Percentiles rank a stretch among this genome's conserved stretches.
Conservation (phyloP, 2,113 vertebrate species). For the Charina bottae region DNA sequence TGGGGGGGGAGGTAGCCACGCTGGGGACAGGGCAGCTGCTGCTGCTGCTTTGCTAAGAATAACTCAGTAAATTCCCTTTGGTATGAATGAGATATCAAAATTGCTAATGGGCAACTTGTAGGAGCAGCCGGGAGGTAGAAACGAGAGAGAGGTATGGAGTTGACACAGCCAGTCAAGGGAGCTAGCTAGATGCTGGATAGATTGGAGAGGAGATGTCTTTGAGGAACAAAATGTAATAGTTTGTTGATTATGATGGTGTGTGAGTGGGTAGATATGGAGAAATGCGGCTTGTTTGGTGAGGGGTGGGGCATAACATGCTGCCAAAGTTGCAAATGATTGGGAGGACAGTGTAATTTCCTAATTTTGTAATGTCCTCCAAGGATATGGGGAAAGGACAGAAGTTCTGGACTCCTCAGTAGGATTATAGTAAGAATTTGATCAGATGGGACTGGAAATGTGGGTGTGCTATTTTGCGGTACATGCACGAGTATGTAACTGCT, state of each 20-base stretch:
- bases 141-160: not conserved
- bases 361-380: not conserved
- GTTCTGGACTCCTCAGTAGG: not conserved
- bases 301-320: not conserved
- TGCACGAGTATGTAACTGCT: not conserved
- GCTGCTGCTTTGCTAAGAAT: slow-evolving; percentile 49
- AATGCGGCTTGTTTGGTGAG: not conserved
- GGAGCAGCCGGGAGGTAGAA: slow-evolving; percentile 21
- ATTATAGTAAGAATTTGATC: not conserved
- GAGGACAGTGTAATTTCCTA: not conserved
- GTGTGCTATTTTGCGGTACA: not conserved
- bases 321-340: not conserved
- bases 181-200: not conserved
- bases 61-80: slow-evolving; percentile 44
- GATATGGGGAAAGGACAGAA: not conserved
- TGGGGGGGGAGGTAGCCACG: not conserved
- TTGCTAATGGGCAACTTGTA: slow-evolving; percentile 37
- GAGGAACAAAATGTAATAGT: not conserved
- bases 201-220: not conserved
- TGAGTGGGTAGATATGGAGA: not conserved
- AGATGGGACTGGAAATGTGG: not conserved
- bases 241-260: not conserved
- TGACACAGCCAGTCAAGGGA: not conserved
- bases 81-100: slow-evolving; percentile 42
- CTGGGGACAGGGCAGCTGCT: slow-evolving; percentile 43